These are phyloP conservation scores for Pseudomyrmex dendroicus DNA, from an alignment of 1,140 invertebrate species.

Conservation along the genomic window DNA sequence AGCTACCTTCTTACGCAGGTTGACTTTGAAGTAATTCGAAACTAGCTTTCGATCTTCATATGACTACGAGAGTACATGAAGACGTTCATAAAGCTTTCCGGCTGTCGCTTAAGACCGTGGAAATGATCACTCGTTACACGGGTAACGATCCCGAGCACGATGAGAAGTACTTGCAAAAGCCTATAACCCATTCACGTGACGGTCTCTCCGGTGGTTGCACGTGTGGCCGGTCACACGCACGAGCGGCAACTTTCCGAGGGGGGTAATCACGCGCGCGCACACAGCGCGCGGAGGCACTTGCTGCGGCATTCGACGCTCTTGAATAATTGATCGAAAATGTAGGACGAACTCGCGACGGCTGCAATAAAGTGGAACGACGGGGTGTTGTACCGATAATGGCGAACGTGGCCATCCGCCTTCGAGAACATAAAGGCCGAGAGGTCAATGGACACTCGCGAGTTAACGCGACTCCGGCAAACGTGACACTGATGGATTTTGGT, in stretches of 20 bases:
- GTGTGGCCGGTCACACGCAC: constrained; percentile 62
- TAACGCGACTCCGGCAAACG: constrained; percentile 25
- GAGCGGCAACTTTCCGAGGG: constrained; percentile 36
- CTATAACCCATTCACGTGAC: constrained; percentile 64
- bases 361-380: constrained; percentile 63
- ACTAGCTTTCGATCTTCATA: not conserved
- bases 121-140: constrained; percentile 69
- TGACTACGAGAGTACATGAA: not conserved
- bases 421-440: constrained; percentile 39
- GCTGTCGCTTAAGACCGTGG: constrained; percentile 41
- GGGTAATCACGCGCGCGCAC: constrained; percentile 17
- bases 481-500: constrained; percentile 25
- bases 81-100: not conserved
- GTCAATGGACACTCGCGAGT: constrained; percentile 57
- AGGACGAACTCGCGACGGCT: constrained; percentile 75
- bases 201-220: constrained; percentile 16
- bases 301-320: constrained; percentile 51
- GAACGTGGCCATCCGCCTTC: constrained; percentile 37
- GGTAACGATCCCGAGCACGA: constrained; percentile 60
- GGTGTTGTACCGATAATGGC: constrained; percentile 36
- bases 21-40: not conserved
- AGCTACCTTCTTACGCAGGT: not conserved
- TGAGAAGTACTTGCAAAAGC: constrained; percentile 49
- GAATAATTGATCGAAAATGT: constrained; percentile 78
- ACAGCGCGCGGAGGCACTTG: not conserved